Conservation (phyloP, 2,888 invertebrate genomes). For the Tetheella fluctuosa region DNA sequence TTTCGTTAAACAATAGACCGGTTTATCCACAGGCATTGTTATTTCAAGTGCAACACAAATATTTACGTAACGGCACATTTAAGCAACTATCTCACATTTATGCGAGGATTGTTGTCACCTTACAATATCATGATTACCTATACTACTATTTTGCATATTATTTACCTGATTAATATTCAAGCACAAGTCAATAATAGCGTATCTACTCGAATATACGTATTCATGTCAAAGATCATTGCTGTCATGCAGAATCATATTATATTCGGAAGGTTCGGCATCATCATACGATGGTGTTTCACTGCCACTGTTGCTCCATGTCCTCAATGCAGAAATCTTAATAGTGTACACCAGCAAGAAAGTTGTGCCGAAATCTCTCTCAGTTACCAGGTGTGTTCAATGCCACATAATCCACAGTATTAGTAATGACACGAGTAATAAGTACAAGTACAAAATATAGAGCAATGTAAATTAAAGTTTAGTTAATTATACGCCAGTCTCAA, state of each 20-base stretch:
- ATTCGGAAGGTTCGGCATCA: not conserved
- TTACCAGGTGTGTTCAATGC: not conserved
- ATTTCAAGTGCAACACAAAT: constrained; percentile 1
- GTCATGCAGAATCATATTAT: not conserved
- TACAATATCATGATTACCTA: not conserved
- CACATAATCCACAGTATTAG: not conserved
- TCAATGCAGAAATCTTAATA: no score
- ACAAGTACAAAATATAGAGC: no score
- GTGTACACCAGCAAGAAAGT: no score
- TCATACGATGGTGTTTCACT: not conserved
- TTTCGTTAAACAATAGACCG: not conserved
- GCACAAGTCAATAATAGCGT: not conserved
- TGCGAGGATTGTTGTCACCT: not conserved
- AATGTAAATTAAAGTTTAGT: constrained; percentile 14
- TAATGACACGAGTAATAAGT: no score
- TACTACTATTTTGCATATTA: not conserved
- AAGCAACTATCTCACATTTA: not conserved
- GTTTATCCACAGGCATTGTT: not conserved
- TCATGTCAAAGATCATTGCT: not conserved
- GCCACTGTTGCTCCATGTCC: no score
- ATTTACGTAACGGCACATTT: not conserved
- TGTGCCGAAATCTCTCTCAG: no score
- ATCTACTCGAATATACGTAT: not conserved
- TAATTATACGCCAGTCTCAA: constrained; percentile 27
- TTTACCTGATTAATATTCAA: constrained; percentile 4